Conservation (phyloP, 2,113 vertebrate genomes). For the Euleptes europaea region DNA sequence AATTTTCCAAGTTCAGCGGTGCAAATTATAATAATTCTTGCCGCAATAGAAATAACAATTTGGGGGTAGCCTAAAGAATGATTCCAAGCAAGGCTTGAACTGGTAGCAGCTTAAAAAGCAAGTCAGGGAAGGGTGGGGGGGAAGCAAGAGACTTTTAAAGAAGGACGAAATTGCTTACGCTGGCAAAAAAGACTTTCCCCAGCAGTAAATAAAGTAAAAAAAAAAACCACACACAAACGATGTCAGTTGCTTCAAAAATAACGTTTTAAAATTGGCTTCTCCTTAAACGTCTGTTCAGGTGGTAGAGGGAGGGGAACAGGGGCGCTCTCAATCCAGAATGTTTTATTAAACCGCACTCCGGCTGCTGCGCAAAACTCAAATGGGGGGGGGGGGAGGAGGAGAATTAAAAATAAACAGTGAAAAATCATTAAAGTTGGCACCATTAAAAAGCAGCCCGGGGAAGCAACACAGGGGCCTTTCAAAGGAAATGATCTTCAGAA, state of each 20-base stretch:
- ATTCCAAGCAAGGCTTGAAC: not conserved
- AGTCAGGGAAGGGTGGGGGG: slow-evolving; percentile 22
- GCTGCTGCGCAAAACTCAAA: not conserved
- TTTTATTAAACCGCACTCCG: slow-evolving; percentile 58
- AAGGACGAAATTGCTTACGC: slow-evolving; percentile 41
- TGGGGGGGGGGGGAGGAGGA: not conserved
- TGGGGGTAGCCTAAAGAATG: not conserved
- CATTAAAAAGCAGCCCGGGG: slow-evolving; percentile 43
- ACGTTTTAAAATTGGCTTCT: slow-evolving; percentile 51
- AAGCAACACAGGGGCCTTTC: slow-evolving; percentile 23
- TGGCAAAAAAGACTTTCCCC: slow-evolving; percentile 57
- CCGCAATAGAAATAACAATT: not conserved
- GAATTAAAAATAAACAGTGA: slow-evolving; percentile 37
- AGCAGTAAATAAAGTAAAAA: slow-evolving; percentile 56
- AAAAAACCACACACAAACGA: no score
- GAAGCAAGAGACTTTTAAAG: slow-evolving; percentile 60
- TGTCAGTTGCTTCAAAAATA: slow-evolving; percentile 61
- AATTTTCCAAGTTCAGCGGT: no score
- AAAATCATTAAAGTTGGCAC: slow-evolving; percentile 56
- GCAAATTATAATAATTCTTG: no score
- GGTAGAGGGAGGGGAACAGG: slow-evolving; percentile 46
- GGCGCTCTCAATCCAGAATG: slow-evolving; percentile 36
- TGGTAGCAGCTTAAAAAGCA: slow-evolving; percentile 23
- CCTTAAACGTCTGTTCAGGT: slow-evolving; percentile 22
- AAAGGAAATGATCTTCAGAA: slow-evolving; percentile 11